Base-by-base conservation (phyloP, 1,140 invertebrate genomes). In the Nylanderia fulva region DNA sequence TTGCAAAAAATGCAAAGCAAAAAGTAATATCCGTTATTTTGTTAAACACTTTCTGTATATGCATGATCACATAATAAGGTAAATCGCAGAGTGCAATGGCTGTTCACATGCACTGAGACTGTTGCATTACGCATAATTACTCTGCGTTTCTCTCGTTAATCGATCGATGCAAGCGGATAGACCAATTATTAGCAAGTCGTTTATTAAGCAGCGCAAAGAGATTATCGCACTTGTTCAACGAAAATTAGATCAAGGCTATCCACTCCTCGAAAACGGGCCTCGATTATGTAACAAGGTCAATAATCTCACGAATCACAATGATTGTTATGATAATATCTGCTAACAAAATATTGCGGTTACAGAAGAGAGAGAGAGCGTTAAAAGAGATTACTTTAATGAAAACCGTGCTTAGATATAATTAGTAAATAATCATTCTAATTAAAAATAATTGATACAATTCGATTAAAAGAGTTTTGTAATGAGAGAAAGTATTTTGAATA, bases 201-300 rank as follows among this genome's bases (percentile, higher is more conserved):
- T 68, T 13, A 42, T 56, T 83, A 80, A 64, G 27, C 39, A 42
- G 6, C 21, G 3, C 24, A 45, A 66, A 63, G 42, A 84, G 45
- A 84, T 84, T 60, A 60, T 85, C 45, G 63, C 75, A n/a, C 9
- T 75, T 6, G 33, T 56, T 11, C 9, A 2, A 2, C 15, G 11
- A 77, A 82, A 87, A 89, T 68, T 86, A 56, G 88, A 79, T 83
- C 86, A 89, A 88, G 88, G 86, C 45, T 86, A 72, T 54, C 64
- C 13, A 33, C 27, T 39, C 18, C 9, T 36, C 8, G 7, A 87
- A 52, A 42, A 61, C 4, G 21, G 33, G 63, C 33, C 8, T 6
- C 21, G 3, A 45, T 88, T 88, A 75, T 24, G 68, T 72, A 85
- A 88, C 21, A 29, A 60, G 27, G 13, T 33, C 48, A 84, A 83